A percentile compares a stretch with the other conserved stretches of the same genome.
Evolutionary conservation across 1,140 invertebrate species (phyloP).

Genomic region (Camponotus vicinus): DNA sequence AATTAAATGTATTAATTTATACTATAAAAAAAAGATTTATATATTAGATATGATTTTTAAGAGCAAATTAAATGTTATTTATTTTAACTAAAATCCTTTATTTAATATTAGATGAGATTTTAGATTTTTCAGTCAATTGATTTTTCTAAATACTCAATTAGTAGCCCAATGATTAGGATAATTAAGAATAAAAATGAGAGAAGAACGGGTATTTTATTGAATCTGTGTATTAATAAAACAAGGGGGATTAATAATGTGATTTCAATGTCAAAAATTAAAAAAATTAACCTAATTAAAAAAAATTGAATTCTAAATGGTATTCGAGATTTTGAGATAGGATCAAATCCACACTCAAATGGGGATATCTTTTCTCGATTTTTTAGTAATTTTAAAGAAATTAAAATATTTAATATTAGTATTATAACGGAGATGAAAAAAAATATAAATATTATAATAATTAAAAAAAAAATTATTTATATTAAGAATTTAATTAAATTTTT

Average conservation of each 20-base stretch:
- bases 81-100: conserved; percentile 7
- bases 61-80: conserved; percentile 27
- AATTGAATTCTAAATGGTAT: not conserved
- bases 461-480: conserved; percentile 82
- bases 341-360: conserved; percentile 89
- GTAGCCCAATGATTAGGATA: not conserved
- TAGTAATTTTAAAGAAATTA: conserved; percentile 83
- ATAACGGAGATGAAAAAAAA: conserved; percentile 71
- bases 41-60: conserved; percentile 11
- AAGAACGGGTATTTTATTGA: not conserved
- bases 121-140: not conserved
- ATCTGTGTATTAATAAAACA: not conserved
- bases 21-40: too few species aligned
- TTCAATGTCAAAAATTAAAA: conserved; percentile 22
- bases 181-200: not conserved
- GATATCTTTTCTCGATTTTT: conserved; percentile 87
- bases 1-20: not conserved
- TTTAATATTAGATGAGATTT: not conserved
- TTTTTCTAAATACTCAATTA: not conserved
- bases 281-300: not conserved
- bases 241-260: not conserved
- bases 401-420: conserved; percentile 78
- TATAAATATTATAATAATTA: conserved; percentile 85
- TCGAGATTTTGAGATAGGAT: not conserved
- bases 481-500: conserved; percentile 86